Evolutionary conservation across 2,113 vertebrate species (phyloP).

Genomic region (Lepus europaeus): DNA sequence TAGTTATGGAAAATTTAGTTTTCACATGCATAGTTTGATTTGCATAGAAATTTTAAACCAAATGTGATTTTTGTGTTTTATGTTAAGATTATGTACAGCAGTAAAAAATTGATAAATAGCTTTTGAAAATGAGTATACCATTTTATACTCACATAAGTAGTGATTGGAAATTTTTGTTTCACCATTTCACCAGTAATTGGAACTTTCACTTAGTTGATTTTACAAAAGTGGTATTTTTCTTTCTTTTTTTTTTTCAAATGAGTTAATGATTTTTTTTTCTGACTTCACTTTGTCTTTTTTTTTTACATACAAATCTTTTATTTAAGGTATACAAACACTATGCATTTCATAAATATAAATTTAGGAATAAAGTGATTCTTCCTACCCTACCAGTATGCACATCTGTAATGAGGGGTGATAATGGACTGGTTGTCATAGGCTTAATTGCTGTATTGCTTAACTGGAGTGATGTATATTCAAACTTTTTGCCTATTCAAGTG

Average conservation of each 20-base stretch:
- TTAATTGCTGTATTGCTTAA: neutral
- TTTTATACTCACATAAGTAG: neutral
- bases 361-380: too few relatives aligned
- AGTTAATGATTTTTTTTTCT: too few relatives aligned
- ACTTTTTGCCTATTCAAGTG: neutral
- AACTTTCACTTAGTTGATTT: neutral
- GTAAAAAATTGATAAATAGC: neutral
- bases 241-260: neutral
- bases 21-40: neutral
- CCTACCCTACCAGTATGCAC: neutral
- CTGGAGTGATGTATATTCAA: neutral
- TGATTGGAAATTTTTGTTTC: neutral
- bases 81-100: neutral
- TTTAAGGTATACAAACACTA: too few relatives aligned
- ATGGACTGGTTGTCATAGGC: neutral
- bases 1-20: neutral
- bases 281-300: too few relatives aligned
- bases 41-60: neutral
- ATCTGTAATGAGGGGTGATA: neutral
- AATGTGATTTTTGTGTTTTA: neutral
- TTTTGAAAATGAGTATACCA: neutral
- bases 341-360: too few relatives aligned
- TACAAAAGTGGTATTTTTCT: neutral
- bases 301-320: too few relatives aligned
- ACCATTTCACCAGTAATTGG: neutral